Conservation (phyloP, 2,888 invertebrate genomes). For the Blastobasis lacticolella region DNA sequence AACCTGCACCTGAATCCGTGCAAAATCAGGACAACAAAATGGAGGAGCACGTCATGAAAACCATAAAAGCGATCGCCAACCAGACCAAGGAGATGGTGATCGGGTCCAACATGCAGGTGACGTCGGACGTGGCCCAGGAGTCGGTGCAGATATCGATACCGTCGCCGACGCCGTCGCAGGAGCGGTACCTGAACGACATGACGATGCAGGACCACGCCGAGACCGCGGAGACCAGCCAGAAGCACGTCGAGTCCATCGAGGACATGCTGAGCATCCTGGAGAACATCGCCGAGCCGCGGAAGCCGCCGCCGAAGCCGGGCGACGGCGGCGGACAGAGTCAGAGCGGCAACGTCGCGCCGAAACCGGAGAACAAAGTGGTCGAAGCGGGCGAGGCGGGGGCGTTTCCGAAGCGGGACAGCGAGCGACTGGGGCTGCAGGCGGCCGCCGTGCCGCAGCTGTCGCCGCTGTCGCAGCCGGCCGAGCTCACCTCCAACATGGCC, state of each 20-base stretch:
- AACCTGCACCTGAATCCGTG: constrained; percentile 35
- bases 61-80: constrained; percentile 71
- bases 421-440: constrained; percentile 53
- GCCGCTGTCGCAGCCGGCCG: constrained; percentile 81
- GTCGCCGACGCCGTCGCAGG: constrained; percentile 78
- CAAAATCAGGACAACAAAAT: constrained; percentile 21
- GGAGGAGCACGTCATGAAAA: constrained; percentile 63
- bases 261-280: constrained; percentile 82
- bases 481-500: constrained; percentile 81
- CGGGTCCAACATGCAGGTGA: constrained; percentile 71
- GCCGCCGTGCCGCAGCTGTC: constrained; percentile 79
- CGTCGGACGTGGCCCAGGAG: constrained; percentile 74
- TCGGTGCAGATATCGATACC: constrained; percentile 80
- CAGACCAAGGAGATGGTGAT: constrained; percentile 73
- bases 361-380: constrained; percentile 30
- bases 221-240: constrained; percentile 66
- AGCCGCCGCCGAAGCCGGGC: constrained; percentile 33
- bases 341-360: constrained; percentile 18
- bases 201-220: constrained; percentile 75
- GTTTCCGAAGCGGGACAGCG: constrained; percentile 48
- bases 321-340: constrained; percentile 26
- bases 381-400: constrained; percentile 39
- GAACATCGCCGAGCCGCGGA: constrained; percentile 71
- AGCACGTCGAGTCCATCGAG: constrained; percentile 78
- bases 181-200: constrained; percentile 77